phyloP scores from a whole-genome alignment of 2,888 invertebrate genomes.

The Oscheius sp. region DNA sequence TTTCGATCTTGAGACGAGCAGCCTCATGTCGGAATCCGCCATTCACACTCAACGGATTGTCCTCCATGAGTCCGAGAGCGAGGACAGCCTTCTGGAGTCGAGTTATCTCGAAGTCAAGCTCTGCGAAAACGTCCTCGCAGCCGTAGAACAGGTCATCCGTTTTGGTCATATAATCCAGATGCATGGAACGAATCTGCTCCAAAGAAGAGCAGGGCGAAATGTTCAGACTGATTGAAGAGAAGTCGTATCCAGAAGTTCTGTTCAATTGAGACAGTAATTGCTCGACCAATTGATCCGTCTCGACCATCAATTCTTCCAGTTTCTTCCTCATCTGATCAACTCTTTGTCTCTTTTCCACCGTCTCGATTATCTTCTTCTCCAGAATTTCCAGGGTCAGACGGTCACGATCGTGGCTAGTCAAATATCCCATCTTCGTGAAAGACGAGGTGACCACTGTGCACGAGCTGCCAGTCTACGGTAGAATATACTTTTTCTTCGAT shows the following conservation, averaged over 20 bases:
- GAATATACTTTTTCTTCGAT: too few species aligned
- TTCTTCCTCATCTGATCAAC: neutral
- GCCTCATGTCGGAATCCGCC: constrained; percentile 11
- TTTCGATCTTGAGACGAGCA: neutral
- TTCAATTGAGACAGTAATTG: constrained; percentile 5
- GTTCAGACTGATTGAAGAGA: too few species aligned
- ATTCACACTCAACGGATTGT: neutral
- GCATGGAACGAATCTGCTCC: neutral
- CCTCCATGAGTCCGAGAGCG: constrained; percentile 5
- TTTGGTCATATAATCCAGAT: neutral
- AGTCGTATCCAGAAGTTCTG: neutral
- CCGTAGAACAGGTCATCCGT: neutral
- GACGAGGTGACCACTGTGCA: too few species aligned
- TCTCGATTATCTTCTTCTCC: constrained; percentile 9
- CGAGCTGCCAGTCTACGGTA: too few species aligned
- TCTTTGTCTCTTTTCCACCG: neutral
- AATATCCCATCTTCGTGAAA: neutral
- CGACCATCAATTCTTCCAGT: neutral
- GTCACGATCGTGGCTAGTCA: constrained; percentile 7
- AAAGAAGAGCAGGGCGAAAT: neutral
- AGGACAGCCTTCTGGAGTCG: neutral
- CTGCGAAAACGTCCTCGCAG: constrained; percentile 5
- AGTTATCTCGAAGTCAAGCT: neutral
- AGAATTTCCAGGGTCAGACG: constrained; percentile 4
- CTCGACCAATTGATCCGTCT: neutral